Base-by-base conservation (phyloP, 2,113 vertebrate genomes). In the Lepisosteus osseus region DNA sequence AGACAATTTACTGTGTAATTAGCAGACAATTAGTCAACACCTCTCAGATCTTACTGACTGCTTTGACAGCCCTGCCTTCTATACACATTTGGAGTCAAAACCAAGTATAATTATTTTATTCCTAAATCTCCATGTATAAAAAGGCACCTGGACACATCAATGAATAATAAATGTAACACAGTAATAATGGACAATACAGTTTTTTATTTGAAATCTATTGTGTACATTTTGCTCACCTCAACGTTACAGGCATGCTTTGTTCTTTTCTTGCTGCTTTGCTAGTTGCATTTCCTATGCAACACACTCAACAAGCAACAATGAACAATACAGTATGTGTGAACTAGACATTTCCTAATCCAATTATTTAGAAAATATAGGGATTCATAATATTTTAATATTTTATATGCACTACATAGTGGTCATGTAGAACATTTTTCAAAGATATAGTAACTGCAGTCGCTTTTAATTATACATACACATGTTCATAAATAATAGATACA, bases 1-100 rank as follows among this genome's bases (percentile, higher is more conserved):
- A 96, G 93, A 97, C 93, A 95, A 95, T 96, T 96, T 94, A 96
- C 92, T 93, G 92, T 94, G 93, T 96, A 97, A 98, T 98, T 97
- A 96, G 94, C 89, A 93, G 90, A 90, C 91, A 96, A 96, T 96
- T 96, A 95, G 94, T 91, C 93, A 91, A 94, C 92, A 94, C 91
- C 92, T 94, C 93, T 93, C 93, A 93, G 93, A 94, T 95, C 90
- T 88, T 91, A 92, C 86, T 94, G 90, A 95, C 93, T 95, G 94
- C 94, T 94, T 94, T 95, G 94, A 95, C 94, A 95, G 92, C 85
- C 88, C 90, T 89, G 88, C 91, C 78, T 87, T 91, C 90, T 88
- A 87, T 87, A 86, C 86, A 86, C 91, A 89, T 93, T 94, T 86
- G 84, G 85, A 87, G 83, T 92, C 85, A 83, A 88, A 92, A 83